These are phyloP conservation scores for Altica lythri DNA, from an alignment of 2,888 invertebrate genomes.

Conservation along the genomic window DNA sequence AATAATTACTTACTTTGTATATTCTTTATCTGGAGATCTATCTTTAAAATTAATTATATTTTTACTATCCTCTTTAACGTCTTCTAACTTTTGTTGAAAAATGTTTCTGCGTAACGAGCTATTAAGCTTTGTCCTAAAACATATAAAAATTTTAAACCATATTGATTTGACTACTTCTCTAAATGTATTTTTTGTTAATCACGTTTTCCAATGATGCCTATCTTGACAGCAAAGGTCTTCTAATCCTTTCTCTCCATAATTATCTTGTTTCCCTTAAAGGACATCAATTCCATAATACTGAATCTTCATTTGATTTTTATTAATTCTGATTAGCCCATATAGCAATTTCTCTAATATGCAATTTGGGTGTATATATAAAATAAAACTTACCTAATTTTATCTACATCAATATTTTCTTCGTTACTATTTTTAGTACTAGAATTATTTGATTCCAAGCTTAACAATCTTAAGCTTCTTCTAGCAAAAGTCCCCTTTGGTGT, in stretches of 20 bases:
- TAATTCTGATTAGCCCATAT: no score
- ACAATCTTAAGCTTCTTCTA: constrained; percentile 23
- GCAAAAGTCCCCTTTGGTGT: constrained; percentile 14
- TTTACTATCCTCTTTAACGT: neutral
- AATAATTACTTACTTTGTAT: no score
- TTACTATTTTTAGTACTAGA: constrained; percentile 2
- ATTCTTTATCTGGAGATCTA: neutral
- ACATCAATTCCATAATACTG: no score
- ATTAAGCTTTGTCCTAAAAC: constrained; percentile 32
- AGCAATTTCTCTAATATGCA: neutral
- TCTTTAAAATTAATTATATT: neutral
- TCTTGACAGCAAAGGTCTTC: no score
- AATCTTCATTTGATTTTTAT: no score
- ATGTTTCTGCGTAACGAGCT: constrained; percentile 37
- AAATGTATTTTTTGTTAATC: no score
- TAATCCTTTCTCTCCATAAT: no score
- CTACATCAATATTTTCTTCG: constrained; percentile 7
- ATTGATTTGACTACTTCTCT: neutral
- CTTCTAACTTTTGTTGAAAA: constrained; percentile 21
- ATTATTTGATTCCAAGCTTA: constrained; percentile 3
- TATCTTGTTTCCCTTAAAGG: no score
- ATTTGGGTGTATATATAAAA: neutral
- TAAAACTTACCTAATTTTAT: neutral
- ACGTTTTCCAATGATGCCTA: no score
- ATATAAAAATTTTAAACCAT: constrained; percentile 5